These are phyloP conservation scores for Malurus splendens DNA, from an alignment of 2,797 vertebrate species.

Conservation along the genomic window DNA sequence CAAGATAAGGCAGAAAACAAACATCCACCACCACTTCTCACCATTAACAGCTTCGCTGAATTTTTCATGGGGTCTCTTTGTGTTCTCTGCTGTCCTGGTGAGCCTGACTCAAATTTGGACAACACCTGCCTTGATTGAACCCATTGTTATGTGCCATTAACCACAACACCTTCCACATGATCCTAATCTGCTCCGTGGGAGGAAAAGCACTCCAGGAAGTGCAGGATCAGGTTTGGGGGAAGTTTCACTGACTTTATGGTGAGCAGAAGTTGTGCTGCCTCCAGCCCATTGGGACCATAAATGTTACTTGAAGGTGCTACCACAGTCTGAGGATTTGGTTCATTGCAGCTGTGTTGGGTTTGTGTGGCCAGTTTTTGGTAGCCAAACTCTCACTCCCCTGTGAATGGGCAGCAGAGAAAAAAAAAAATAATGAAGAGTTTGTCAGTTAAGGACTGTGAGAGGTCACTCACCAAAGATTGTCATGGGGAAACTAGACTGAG, in stretches of 20 bases:
- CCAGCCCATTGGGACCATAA: neutral
- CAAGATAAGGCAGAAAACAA: neutral
- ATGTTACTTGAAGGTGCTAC: neutral
- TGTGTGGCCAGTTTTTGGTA: neutral
- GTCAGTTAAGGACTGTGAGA: too few relatives aligned
- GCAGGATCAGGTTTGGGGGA: neutral
- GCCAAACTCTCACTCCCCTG: too few relatives aligned
- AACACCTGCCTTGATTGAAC: neutral
- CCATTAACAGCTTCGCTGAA: neutral
- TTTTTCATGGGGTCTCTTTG: neutral
- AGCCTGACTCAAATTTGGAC: neutral
- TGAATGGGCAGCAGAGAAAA: neutral
- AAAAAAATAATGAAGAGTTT: rapidly evolving
- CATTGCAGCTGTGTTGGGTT: rapidly evolving
- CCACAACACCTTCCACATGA: neutral
- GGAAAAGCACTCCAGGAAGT: neutral
- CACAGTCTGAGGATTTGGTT: neutral
- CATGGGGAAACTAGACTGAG: neutral
- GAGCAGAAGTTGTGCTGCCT: neutral
- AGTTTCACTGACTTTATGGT: neutral
- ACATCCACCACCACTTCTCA: neutral
- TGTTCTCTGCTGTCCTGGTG: neutral
- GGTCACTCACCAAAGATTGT: neutral
- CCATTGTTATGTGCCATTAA: neutral
- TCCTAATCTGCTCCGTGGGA: neutral